phyloP scores from a whole-genome alignment of 1,140 invertebrate species.

The Polypedilum vanderplanki region DNA sequence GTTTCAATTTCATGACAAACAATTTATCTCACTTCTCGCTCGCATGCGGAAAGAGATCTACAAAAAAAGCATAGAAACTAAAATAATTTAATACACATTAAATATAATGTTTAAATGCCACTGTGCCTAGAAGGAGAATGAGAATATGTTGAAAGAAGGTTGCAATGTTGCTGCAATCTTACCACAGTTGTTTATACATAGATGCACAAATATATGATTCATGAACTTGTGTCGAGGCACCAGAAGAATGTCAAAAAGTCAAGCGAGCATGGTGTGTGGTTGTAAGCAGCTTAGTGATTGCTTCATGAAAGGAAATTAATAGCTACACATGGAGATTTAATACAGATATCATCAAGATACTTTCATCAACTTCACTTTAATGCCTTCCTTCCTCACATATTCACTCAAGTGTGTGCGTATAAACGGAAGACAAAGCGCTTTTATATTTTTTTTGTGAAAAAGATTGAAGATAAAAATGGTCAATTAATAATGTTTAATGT shows the following conservation, averaged over 20 bases:
- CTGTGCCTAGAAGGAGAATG: conserved; percentile 16
- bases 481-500: no score
- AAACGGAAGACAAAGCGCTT: no score
- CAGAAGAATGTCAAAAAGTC: neutral
- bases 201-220: neutral
- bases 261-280: neutral
- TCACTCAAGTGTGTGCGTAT: no score
- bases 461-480: no score
- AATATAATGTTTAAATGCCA: neutral
- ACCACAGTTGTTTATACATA: neutral
- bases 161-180: neutral
- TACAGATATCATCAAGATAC: conserved; percentile 1
- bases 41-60: neutral
- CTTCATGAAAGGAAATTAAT: neutral
- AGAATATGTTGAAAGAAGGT: conserved; percentile 9
- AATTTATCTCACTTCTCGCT: conserved; percentile 2
- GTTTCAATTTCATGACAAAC: conserved; percentile 18
- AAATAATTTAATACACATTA: neutral
- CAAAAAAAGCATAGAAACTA: neutral
- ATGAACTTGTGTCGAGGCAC: neutral
- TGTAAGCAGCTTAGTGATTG: neutral
- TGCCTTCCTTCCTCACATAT: no score
- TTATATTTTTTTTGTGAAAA: no score
- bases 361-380: neutral
- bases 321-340: neutral